These are phyloP conservation scores for Pomacea maculata DNA, from an alignment of 1,140 invertebrate species.

Conservation along the genomic window DNA sequence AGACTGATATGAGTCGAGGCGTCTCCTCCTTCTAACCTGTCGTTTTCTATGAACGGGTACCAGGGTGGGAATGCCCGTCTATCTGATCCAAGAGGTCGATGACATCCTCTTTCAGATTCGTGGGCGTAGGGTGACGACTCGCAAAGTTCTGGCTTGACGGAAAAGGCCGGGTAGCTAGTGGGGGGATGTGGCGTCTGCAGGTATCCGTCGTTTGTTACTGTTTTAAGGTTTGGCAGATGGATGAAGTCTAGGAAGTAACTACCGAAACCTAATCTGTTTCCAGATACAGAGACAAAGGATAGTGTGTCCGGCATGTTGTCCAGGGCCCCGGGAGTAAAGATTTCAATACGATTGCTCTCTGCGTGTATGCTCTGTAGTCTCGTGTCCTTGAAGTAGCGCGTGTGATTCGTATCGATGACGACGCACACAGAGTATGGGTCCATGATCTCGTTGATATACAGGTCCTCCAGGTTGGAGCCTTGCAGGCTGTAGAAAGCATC, in stretches of 20 bases:
- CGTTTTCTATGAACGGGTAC: too few species aligned
- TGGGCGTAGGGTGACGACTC: too few species aligned
- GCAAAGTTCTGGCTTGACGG: too few species aligned
- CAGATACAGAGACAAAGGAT: background rate
- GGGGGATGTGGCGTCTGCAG: background rate
- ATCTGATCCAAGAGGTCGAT: too few species aligned
- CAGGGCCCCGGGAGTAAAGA: slow-evolving; percentile 2
- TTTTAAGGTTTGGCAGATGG: background rate
- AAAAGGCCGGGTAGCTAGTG: background rate
- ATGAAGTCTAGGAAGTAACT: slow-evolving; percentile 6
- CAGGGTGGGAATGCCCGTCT: too few species aligned
- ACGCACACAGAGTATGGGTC: slow-evolving; percentile 13
- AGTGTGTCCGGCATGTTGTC: slow-evolving; percentile 11
- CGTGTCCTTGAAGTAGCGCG: slow-evolving; percentile 27
- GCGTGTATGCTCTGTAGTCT: slow-evolving; percentile 10
- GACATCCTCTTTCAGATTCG: too few species aligned
- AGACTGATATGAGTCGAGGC: background rate
- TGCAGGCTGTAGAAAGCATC: slow-evolving; percentile 25
- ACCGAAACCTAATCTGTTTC: slow-evolving; percentile 3
- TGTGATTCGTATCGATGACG: background rate
- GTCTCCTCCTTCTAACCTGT: too few species aligned
- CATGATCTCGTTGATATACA: slow-evolving; percentile 14
- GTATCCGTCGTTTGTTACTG: background rate
- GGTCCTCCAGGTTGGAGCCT: slow-evolving; percentile 8
- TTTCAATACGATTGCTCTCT: background rate